These are phyloP conservation scores for Sarcoramphus papa DNA, from an alignment of 2,797 vertebrate genomes.

Conservation along the genomic window DNA sequence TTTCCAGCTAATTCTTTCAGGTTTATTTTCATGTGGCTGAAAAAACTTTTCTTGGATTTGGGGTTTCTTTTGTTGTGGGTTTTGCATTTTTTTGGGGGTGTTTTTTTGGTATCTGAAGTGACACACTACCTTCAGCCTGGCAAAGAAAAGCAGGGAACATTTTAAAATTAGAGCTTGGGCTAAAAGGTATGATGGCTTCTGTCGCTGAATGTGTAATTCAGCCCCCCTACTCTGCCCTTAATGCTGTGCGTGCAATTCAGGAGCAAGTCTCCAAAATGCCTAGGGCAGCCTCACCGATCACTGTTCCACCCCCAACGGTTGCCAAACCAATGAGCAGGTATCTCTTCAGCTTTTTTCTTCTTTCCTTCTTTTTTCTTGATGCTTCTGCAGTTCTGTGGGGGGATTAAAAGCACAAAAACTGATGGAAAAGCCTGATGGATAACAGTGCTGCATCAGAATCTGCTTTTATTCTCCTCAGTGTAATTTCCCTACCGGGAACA, in stretches of 20 bases:
- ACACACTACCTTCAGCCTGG: neutral
- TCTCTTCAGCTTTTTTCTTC: conserved; percentile 82
- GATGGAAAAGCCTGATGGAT: neutral
- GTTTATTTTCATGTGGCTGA: neutral
- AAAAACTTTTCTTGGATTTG: neutral
- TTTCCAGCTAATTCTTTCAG: neutral
- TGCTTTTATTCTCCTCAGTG: neutral
- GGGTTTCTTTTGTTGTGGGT: neutral
- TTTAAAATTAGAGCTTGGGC: neutral
- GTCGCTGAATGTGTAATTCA: neutral
- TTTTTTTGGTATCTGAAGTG: neutral
- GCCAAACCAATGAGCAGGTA: conserved; percentile 94
- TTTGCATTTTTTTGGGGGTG: neutral
- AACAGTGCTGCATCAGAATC: neutral
- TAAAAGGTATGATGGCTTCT: neutral
- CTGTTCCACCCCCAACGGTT: conserved; percentile 89
- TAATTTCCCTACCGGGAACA: neutral
- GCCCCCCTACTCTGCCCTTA: neutral
- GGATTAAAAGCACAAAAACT: neutral
- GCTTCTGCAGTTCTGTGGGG: conserved; percentile 80
- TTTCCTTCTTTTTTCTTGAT: conserved; percentile 84
- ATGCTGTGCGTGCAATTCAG: neutral
- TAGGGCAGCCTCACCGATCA: conserved; percentile 82
- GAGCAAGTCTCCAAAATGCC: neutral
- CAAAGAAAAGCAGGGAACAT: neutral